Evolutionary conservation across 2,113 vertebrate genomes (phyloP), one percentile per base, ranked within the genome.

Genomic region (Eulemur rufifrons): DNA sequence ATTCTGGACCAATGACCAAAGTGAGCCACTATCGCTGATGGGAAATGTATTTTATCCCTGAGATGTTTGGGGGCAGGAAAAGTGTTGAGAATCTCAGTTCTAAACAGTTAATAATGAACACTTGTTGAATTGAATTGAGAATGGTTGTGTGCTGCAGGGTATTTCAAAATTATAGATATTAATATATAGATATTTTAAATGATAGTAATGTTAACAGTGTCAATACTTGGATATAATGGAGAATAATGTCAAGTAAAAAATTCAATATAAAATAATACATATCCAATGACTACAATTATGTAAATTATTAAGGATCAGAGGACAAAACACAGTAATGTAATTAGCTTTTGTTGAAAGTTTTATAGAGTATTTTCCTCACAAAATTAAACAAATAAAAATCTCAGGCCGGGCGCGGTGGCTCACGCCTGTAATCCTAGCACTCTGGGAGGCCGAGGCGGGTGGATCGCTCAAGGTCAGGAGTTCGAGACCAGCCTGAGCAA

Each of bases 221-320:
- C 71, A 87, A 37, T 76, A 76, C 25, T 74, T 80, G 17, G 81
- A 95, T 86, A 76, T 64, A 27, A 71, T 39, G 59, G n/a, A 42
- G 34, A 94, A 74, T 69, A 64, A 92, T 80, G 15, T 89, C 54
- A 80, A 85, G 29, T 77, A 74, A 74, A 66, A 92, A 86, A 76
- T 17, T 27, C 32, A 59, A 3, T 27, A n/a, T 52, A 45, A 89
- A 92, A 52, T 69, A 91, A 45, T 52, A 68, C 68, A 6, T 14
- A 8, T 76, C 56, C 71, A 34, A 29, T 61, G 29, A 76, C 3
- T 71, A 66, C 34, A 84, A 54, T 78, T 76, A 78, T 20, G 34
- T 32, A 45, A 69, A 81, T 47, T 64, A 42, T 42, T 71, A 74
- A 81, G 42, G 76, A 50, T 82, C 29, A 23, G 27, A 87, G 34